A percentile compares a stretch with the other conserved stretches of the same genome.
Conservation (phyloP, 2,888 invertebrate genomes). For the Melanostoma mellinum region DNA sequence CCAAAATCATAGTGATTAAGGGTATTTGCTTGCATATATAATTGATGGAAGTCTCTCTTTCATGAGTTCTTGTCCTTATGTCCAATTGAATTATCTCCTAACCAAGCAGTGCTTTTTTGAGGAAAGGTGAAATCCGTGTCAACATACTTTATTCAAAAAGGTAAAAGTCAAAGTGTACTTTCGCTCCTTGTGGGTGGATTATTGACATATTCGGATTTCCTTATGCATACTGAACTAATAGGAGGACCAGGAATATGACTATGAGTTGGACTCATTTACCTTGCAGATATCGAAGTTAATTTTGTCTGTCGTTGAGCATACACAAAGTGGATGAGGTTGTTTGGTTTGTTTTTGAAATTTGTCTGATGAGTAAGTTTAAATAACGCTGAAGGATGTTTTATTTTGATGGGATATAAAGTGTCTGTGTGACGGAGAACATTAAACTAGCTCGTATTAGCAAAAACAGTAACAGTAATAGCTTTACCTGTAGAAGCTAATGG, state of each 20-base stretch:
- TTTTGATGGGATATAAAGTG: too few relatives aligned
- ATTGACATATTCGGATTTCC: conserved; percentile 21
- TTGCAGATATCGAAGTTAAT: too few relatives aligned
- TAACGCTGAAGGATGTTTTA: too few relatives aligned
- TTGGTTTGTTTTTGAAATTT: too few relatives aligned
- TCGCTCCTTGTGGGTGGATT: background rate
- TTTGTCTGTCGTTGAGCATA: too few relatives aligned
- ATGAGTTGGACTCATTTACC: too few relatives aligned
- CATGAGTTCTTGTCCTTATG: conserved; percentile 10
- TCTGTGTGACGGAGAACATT: too few relatives aligned
- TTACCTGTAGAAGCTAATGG: too few relatives aligned
- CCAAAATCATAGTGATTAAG: conserved; percentile 37
- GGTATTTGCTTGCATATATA: conserved; percentile 53
- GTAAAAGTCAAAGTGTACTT: conserved; percentile 28
- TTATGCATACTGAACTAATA: conserved; percentile 1
- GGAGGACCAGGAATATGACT: background rate
- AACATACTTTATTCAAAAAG: conserved; percentile 40
- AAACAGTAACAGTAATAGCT: too few relatives aligned
- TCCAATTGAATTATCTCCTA: conserved; percentile 14
- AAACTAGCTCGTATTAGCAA: too few relatives aligned
- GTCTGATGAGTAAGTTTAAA: too few relatives aligned
- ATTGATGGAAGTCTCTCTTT: conserved; percentile 37
- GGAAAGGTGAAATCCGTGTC: conserved; percentile 33
- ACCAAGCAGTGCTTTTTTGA: background rate
- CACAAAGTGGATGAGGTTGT: too few relatives aligned